A percentile compares a stretch with the other conserved stretches of the same genome.
phyloP scores from a whole-genome alignment of 2,888 invertebrate genomes.

The Diarsia rubi region DNA sequence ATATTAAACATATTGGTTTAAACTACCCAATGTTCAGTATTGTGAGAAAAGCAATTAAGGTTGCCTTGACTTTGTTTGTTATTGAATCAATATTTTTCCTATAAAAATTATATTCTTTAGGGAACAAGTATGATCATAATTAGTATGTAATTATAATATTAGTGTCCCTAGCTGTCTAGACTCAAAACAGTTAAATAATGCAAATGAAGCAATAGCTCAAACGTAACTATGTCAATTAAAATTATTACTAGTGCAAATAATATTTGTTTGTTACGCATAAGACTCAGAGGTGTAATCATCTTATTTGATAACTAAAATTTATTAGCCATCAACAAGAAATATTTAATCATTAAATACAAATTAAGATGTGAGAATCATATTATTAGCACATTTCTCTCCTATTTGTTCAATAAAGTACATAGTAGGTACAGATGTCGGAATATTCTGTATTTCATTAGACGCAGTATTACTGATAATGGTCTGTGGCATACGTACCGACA shows the following conservation, averaged over 20 bases:
- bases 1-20: neutral
- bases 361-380: neutral
- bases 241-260: neutral
- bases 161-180: neutral
- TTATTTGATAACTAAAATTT: slow-evolving; percentile 2
- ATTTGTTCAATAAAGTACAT: neutral
- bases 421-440: neutral
- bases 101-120: neutral
- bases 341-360: neutral
- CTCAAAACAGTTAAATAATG: slow-evolving; percentile 1
- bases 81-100: slow-evolving; percentile 30
- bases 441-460: slow-evolving; percentile 21
- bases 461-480: slow-evolving; percentile 29
- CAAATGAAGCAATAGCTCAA: neutral
- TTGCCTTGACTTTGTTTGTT: slow-evolving; percentile 26
- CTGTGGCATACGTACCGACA: slow-evolving; percentile 6
- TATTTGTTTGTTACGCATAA: neutral
- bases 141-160: neutral
- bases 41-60: slow-evolving; percentile 19
- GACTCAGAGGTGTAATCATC: neutral
- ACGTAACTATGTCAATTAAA: neutral
- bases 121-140: neutral
- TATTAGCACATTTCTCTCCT: slow-evolving; percentile 13
- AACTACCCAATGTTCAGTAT: neutral
- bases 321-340: neutral